A percentile compares a stretch with the other conserved stretches of the same genome.
These are phyloP conservation scores for Lobophora halterata DNA, from an alignment of 2,888 invertebrate species.

Conservation along the genomic window DNA sequence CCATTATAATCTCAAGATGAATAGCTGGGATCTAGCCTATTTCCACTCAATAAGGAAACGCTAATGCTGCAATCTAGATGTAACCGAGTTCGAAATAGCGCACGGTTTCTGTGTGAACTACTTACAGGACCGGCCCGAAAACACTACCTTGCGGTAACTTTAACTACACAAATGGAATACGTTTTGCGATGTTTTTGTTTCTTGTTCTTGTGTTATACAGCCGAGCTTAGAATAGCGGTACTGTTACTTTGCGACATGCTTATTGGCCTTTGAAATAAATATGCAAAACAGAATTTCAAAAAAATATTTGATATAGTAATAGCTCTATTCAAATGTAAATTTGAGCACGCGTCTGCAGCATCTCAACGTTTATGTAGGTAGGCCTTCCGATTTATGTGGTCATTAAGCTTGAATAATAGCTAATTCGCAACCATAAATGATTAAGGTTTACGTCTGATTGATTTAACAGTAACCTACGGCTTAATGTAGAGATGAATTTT, in stretches of 20 bases:
- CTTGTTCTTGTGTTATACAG: no score
- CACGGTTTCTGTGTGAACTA: slow-evolving; percentile 20
- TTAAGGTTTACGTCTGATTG: slow-evolving; percentile 12
- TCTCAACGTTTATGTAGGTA: slow-evolving; percentile 8
- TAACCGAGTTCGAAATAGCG: slow-evolving; percentile 28
- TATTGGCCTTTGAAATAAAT: slow-evolving; percentile 1
- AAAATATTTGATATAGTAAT: slow-evolving; percentile 14
- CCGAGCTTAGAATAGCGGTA: no score
- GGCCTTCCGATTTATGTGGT: slow-evolving; percentile 15
- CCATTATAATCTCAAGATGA: slow-evolving; percentile 27
- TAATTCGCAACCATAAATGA: slow-evolving; percentile 22
- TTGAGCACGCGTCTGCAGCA: slow-evolving; percentile 21
- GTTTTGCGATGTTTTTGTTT: slow-evolving; percentile 2
- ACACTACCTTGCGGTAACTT: slow-evolving; percentile 12
- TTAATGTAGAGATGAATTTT: slow-evolving; percentile 34
- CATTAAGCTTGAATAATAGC: slow-evolving; percentile 20
- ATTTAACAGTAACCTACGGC: slow-evolving; percentile 43
- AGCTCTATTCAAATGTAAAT: slow-evolving; percentile 11
- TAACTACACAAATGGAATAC: neutral
- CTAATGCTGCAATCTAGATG: slow-evolving; percentile 34
- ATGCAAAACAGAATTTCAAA: slow-evolving; percentile 7
- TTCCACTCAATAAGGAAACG: slow-evolving; percentile 42
- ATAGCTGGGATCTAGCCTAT: slow-evolving; percentile 23
- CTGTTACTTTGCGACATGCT: neutral
- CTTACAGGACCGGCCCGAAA: slow-evolving; percentile 13